These are phyloP conservation scores for Porites lobata DNA, from an alignment of 92 coral and sea anemone species.

Conservation along the genomic window DNA sequence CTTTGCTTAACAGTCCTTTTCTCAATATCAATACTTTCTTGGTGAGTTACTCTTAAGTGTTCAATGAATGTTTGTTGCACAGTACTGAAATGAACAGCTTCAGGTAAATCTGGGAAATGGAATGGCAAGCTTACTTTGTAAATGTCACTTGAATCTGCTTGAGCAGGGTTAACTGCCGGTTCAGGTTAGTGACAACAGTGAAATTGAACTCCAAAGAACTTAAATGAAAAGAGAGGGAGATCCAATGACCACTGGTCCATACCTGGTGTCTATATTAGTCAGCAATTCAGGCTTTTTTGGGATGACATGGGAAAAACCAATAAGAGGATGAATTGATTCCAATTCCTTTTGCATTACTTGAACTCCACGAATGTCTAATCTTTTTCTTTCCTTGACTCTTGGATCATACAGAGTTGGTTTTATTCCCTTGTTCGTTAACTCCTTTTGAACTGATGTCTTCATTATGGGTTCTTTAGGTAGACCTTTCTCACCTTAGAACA, in stretches of 20 bases:
- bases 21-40: constrained; percentile 59
- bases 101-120: constrained; percentile 29
- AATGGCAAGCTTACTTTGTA: background rate
- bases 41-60: constrained; percentile 41
- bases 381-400: background rate
- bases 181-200: constrained; percentile 37
- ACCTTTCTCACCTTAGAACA: too few relatives aligned
- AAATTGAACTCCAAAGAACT: constrained; percentile 30
- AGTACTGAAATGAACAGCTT: constrained; percentile 4
- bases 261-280: constrained; percentile 10
- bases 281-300: background rate
- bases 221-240: too few relatives aligned
- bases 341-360: constrained; percentile 21
- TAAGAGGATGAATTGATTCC: constrained; percentile 18
- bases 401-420: too few relatives aligned
- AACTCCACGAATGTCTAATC: too few relatives aligned
- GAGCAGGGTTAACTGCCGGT: too few relatives aligned
- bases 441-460: too few relatives aligned
- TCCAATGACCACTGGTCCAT: too few relatives aligned
- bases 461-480: too few relatives aligned
- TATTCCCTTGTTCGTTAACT: too few relatives aligned
- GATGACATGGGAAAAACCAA: constrained; percentile 36
- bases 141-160: too few relatives aligned
- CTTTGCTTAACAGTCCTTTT: constrained; percentile 56
- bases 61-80: constrained; percentile 28